Base-by-base conservation (phyloP, 2,113 vertebrate species). In the Crotalus horridus region DNA sequence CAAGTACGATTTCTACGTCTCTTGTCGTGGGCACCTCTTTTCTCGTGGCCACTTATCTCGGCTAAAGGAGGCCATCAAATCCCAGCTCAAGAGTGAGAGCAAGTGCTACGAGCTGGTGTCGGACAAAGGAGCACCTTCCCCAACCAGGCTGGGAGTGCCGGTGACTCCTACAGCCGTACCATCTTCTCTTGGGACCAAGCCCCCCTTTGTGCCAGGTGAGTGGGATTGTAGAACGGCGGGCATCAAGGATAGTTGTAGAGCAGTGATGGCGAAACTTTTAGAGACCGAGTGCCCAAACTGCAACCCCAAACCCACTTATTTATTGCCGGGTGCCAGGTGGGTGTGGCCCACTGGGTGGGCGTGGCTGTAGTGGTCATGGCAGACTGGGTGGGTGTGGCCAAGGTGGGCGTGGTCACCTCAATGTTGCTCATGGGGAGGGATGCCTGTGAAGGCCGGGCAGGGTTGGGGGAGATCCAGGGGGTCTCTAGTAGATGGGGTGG, bases 21-120 rank as follows among this genome's bases (percentile, higher is more conserved):
- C 98, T 17, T 98, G 98, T 13, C 98, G 98, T 81, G 98, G 98
- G 94, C 99, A 99, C 29, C 98, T 99, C 95, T 99, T 99, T 96
- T 98, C 98, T 26, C 97, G 97, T 0, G 98, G 97, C 90, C 99
- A 99, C 88, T 97, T 99, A 92, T 98, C 98, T 93, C 98, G 98
- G 90, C 97, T 99, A 94, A 97, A 97, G 91, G 96, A 96, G 89
- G 96, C 97, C 0, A 97, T 98, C 61, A 95, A 96, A 24, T 96
- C 96, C 88, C 97, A 97, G 94, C 96, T 98, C 48, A 96, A 96
- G 91, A 97, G 94, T 4, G 97, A 97, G 89, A 97, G 96, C 95
- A 97, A 97, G 64, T 96, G 97, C 94, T 96, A 96, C 0, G 97
- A 97, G 90, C 88, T 96, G 54, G 96, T 95, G 20, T 95, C 96